phyloP scores from a whole-genome alignment of 2,113 vertebrate genomes.

The Mohoua ochrocephala region DNA sequence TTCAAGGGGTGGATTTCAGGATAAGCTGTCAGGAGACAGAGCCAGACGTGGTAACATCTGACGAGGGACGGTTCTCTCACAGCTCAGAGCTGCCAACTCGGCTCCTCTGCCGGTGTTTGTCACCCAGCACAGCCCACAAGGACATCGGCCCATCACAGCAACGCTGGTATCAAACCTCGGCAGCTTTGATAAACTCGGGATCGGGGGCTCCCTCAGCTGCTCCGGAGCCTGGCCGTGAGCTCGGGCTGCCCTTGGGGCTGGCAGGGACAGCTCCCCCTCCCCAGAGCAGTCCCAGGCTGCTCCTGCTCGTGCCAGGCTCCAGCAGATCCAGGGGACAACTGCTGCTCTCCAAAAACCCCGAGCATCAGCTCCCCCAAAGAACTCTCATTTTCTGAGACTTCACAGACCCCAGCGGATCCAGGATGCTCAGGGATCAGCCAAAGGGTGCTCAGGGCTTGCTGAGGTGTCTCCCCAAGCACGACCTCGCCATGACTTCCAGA shows the following conservation, averaged over 20 bases:
- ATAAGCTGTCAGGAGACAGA: not conserved
- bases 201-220: not conserved
- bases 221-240: not conserved
- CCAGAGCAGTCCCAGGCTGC: not conserved
- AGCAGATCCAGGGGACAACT: not conserved
- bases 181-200: not conserved
- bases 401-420: not conserved
- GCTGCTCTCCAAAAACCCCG: not conserved
- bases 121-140: not conserved
- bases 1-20: not conserved
- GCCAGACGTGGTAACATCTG: not conserved
- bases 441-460: not conserved
- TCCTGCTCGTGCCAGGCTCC: not conserved
- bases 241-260: not conserved
- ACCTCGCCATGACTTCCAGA: not conserved
- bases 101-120: fast-evolving
- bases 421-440: not conserved
- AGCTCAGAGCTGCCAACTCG: not conserved
- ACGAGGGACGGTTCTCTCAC: not conserved
- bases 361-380: not conserved
- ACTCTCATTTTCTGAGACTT: not conserved
- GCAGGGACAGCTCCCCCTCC: not conserved
- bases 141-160: not conserved
- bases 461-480: not conserved
- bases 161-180: not conserved